These are phyloP conservation scores for Rhea pennata DNA, from an alignment of 2,113 vertebrate species.

Conservation along the genomic window DNA sequence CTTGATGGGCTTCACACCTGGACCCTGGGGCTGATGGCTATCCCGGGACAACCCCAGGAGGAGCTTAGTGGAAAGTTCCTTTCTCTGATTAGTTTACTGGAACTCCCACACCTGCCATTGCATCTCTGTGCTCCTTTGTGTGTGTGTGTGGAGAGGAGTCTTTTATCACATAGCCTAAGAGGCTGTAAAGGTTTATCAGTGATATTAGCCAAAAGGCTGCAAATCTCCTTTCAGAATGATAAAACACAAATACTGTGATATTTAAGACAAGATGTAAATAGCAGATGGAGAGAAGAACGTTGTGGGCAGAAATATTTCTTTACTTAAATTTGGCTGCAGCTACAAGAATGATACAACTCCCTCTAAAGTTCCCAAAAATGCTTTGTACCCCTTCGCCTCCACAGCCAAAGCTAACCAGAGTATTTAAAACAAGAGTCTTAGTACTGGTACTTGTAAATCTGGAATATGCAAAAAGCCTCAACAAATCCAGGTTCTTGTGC, in stretches of 20 bases:
- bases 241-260: neutral
- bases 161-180: neutral
- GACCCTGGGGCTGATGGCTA: neutral
- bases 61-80: neutral
- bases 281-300: neutral
- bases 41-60: neutral
- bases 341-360: neutral
- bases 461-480: neutral
- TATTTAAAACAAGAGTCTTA: neutral
- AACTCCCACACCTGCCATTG: neutral
- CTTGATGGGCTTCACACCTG: neutral
- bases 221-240: neutral
- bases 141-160: neutral
- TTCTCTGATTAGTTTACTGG: neutral
- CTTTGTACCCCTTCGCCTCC: neutral
- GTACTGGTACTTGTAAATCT: neutral
- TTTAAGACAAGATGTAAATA: neutral
- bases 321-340: neutral
- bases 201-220: neutral
- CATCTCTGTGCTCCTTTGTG: neutral
- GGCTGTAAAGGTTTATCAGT: neutral
- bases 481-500: neutral
- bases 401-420: neutral
- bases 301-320: neutral
- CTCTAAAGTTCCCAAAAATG: neutral